Conservation (phyloP, 2,888 invertebrate genomes). For the Eutolmus rufibarbis region DNA sequence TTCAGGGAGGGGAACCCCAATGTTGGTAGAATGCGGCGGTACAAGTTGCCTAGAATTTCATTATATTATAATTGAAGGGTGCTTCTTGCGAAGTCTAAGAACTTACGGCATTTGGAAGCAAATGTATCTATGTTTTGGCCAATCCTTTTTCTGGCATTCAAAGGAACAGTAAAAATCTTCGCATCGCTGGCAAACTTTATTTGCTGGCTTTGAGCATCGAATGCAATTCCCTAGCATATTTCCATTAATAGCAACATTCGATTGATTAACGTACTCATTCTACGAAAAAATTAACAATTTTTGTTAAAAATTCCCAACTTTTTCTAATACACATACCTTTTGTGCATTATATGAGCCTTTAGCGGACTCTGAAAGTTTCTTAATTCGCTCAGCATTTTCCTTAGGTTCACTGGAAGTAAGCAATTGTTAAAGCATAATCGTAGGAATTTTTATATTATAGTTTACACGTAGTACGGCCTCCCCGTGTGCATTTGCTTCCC, state of each 20-base stretch:
- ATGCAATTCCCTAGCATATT: not conserved
- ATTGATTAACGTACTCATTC: conserved; percentile 7
- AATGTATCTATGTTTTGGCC: conserved; percentile 52
- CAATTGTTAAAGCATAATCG: not conserved
- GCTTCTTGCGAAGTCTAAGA: not conserved
- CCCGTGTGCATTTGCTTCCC: conserved; percentile 37
- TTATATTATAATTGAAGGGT: not conserved
- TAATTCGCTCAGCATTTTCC: conserved; percentile 32
- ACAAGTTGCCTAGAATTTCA: conserved; percentile 6
- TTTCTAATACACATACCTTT: not conserved
- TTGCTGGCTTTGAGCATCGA: conserved; percentile 49
- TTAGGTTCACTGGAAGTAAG: conserved; percentile 32
- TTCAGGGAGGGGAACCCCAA: not conserved
- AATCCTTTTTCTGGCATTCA: conserved; percentile 54
- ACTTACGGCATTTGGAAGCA: conserved; percentile 48
- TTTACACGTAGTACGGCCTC: conserved; percentile 41
- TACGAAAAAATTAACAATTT: not conserved
- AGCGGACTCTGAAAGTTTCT: conserved; percentile 1
- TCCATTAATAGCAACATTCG: not conserved
- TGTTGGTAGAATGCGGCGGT: not conserved
- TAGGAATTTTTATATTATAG: not conserved
- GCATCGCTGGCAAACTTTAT: conserved; percentile 52
- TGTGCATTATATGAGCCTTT: conserved; percentile 39
- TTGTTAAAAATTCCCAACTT: not conserved
- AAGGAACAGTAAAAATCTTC: conserved; percentile 53